Percentiles rank a stretch among this genome's conserved stretches.
These are phyloP conservation scores for Orchesellides sinensis DNA, from an alignment of 2,888 invertebrate genomes.

Conservation along the genomic window DNA sequence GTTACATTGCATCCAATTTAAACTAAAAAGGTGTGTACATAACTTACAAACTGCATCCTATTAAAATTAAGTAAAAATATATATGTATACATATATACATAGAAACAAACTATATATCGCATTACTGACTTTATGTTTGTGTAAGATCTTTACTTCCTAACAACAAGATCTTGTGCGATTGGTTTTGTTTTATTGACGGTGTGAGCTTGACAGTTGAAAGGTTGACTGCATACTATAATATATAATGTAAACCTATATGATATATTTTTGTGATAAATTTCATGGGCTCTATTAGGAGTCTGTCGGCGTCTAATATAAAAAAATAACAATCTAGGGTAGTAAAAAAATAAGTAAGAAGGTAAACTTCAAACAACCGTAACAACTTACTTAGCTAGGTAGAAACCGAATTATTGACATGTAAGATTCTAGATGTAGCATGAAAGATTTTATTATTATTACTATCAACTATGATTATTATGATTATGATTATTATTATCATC, in stretches of 20 bases:
- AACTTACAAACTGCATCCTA: background rate
- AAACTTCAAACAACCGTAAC: background rate
- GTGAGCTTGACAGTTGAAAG: constrained; percentile 58
- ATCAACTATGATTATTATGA: too few species aligned
- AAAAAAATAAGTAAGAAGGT: background rate
- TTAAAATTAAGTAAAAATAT: background rate
- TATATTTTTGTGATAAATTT: constrained; percentile 62
- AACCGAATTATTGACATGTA: constrained; percentile 51
- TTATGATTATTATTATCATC: too few species aligned
- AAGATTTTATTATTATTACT: constrained; percentile 16
- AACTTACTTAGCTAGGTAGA: constrained; percentile 20
- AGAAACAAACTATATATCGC: background rate
- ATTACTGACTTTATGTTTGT: background rate
- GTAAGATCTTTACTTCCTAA: constrained; percentile 19
- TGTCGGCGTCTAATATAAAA: background rate
- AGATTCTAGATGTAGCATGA: background rate
- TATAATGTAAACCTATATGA: constrained; percentile 37
- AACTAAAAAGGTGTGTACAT: background rate
- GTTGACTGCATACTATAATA: constrained; percentile 46
- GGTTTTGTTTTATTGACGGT: constrained; percentile 31
- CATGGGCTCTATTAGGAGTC: constrained; percentile 25
- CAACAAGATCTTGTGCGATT: background rate
- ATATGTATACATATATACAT: background rate
- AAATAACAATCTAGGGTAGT: background rate
- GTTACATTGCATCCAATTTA: background rate